Base-by-base conservation (phyloP, 2,888 invertebrate genomes). In the Cinara cedri region DNA sequence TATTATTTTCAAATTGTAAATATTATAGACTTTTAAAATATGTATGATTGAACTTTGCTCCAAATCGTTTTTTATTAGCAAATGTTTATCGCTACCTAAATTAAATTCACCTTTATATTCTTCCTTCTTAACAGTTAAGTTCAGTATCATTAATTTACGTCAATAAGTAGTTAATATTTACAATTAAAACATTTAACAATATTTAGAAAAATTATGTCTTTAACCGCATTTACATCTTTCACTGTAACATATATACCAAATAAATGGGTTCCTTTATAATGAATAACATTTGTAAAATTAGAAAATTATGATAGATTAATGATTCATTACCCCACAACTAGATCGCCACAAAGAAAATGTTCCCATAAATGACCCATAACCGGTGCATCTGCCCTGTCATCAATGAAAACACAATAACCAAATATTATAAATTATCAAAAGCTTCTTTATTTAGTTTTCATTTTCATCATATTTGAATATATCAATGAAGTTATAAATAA, bases 281-380 rank as follows among this genome's bases (percentile, higher is more conserved):
- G 1, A 65, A 11, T 42, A 55, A 19, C 63, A 26, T 66, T 21
- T 26, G 16, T 16, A 11, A 54, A 21, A 65, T 21, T 19, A 72
- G 13, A 51, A 72, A 63, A 72, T 44, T 13, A 54, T 70, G n/a
- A 26, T 49, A 26, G 24, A 55, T 44, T 54, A 81, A 72, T 75
- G 83, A 54, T 81, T 81, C 82, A 86, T 91, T 90, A 94, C 94
- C 94, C 93, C 84, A 88, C 86, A 84, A 90, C 89, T 84, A 91
- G 86, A 86, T 94, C 94, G 85, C 90, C 91, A 88, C 90, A 90
- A 86, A 94, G 90, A 84, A 91, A 88, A 87, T 90, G 91, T 88
- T 98, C 98, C 95, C 97, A 97, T 83, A 95, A 88, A 87, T 97
- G 96, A 83, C 94, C 96, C 92, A 97, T 92, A 84, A 98, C 93